Evolutionary conservation across 2,888 invertebrate genomes (phyloP).

Genomic region (Cybosia mesomella): DNA sequence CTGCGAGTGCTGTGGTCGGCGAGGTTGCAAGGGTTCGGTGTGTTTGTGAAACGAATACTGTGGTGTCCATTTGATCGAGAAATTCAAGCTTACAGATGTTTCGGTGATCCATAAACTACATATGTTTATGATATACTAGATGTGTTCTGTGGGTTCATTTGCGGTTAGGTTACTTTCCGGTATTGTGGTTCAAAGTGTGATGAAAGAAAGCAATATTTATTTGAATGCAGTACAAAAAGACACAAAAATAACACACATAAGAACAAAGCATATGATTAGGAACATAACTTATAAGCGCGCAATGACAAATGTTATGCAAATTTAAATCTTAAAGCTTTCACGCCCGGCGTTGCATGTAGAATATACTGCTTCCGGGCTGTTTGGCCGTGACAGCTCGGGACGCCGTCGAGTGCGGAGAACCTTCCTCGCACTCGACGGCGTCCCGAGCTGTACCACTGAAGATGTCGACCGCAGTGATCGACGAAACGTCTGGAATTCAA

Average conservation of each 20-base stretch:
- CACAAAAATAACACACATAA: neutral
- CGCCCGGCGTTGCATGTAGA: too few relatives aligned
- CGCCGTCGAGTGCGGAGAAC: too few relatives aligned
- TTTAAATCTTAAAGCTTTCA: too few relatives aligned
- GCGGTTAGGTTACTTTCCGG: neutral
- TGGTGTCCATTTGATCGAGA: neutral
- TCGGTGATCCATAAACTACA: neutral
- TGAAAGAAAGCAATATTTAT: neutral
- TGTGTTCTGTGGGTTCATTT: neutral
- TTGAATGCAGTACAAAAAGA: neutral
- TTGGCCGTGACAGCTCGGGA: too few relatives aligned
- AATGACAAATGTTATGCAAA: too few relatives aligned
- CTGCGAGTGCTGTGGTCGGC: neutral
- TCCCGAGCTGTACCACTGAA: too few relatives aligned
- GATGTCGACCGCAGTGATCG: too few relatives aligned
- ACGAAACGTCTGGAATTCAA: too few relatives aligned
- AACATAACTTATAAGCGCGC: neutral
- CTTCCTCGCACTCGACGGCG: too few relatives aligned
- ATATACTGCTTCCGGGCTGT: too few relatives aligned
- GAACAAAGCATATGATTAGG: neutral
- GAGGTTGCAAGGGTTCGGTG: neutral
- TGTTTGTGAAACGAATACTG: conserved; percentile 2
- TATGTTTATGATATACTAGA: neutral
- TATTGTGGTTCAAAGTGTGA: neutral
- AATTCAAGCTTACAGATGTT: neutral